These are phyloP conservation scores for Bombus polaris DNA, from an alignment of 1,140 invertebrate species.

Conservation along the genomic window DNA sequence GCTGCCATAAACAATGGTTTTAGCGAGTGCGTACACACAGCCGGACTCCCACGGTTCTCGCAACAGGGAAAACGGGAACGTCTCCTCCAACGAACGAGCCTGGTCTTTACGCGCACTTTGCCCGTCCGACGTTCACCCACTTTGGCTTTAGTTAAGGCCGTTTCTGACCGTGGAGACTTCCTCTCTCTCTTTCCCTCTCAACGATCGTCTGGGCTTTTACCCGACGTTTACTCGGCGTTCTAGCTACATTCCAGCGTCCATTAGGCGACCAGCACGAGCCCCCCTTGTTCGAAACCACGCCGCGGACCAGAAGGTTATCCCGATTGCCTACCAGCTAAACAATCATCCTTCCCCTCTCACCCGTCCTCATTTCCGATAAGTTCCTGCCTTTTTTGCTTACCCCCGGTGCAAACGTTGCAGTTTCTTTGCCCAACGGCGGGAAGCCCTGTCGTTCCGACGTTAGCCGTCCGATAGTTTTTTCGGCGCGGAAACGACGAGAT, in stretches of 20 bases:
- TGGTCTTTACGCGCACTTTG: conserved; percentile 71
- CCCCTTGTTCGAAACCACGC: neutral
- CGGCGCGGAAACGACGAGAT: neutral
- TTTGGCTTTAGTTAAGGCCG: conserved; percentile 72
- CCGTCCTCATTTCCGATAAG: conserved; percentile 53
- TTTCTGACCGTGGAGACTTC: conserved; percentile 32
- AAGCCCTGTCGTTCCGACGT: neutral
- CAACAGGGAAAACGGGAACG: conserved; percentile 35
- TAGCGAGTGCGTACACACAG: conserved; percentile 75
- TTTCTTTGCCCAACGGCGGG: neutral
- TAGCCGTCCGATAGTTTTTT: conserved; percentile 5
- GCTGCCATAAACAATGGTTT: conserved; percentile 79
- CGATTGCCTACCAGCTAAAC: conserved; percentile 46
- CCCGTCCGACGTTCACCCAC: conserved; percentile 68
- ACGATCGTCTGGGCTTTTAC: conserved; percentile 58
- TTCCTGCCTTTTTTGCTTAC: conserved; percentile 35
- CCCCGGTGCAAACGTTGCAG: neutral
- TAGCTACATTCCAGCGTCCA: conserved; percentile 75
- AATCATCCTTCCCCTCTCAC: conserved; percentile 48
- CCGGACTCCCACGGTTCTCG: conserved; percentile 76
- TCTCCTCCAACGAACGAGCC: conserved; percentile 19
- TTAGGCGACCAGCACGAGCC: conserved; percentile 69
- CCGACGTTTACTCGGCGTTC: conserved; percentile 75
- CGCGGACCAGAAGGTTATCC: conserved; percentile 12
- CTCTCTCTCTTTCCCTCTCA: neutral